Evolutionary conservation across 2,113 vertebrate genomes (phyloP), one percentile per base, ranked within the genome.

Genomic region (Phocoena phocoena): DNA sequence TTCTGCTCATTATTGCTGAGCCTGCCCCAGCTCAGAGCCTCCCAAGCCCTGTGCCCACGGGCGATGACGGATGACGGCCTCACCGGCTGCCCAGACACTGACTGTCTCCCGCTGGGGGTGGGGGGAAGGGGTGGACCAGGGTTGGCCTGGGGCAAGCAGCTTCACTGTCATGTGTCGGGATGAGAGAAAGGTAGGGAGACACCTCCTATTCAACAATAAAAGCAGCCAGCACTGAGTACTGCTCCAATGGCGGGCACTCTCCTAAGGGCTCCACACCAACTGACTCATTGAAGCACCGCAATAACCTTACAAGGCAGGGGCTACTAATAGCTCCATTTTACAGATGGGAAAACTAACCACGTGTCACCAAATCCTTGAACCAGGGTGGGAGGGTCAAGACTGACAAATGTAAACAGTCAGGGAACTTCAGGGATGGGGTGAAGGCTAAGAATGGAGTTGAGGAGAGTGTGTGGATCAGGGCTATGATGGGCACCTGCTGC

Each of bases 91-190:
- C 55, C 62, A 83, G 76, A 36, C 21, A 63, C 38, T n/a, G 47
- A 21, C 18, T 13, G 21, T 15, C 63, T 65, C 20, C 11, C 50
- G 11, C 20, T 0, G 4, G 5, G 18, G 50, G 50, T 53, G 15
- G 50, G 50, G 15, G 50, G 50, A 5, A 0, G 58, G 17, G 38
- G 15, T 65, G 50, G 50, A 53, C 50, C 18, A 47, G 76, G 11
- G 33, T 25, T 31, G 80, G 25, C 50, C 91, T 8, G 25, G 82
- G 63, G 28, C 44, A 67, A 3, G 53, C 67, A 67, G 41, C 38
- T 4, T 47, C 44, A 12, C 17, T 8, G 9, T 38, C 11, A 2
- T 0, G 3, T 23, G 12, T 63, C 38, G 4, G 17, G n/a, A 21
- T 38, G 67, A 18, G 31, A 38, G 58, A 50, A 63, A 0, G 25